phyloP scores from a whole-genome alignment of 2,113 vertebrate genomes.

The Lepus timidus region DNA sequence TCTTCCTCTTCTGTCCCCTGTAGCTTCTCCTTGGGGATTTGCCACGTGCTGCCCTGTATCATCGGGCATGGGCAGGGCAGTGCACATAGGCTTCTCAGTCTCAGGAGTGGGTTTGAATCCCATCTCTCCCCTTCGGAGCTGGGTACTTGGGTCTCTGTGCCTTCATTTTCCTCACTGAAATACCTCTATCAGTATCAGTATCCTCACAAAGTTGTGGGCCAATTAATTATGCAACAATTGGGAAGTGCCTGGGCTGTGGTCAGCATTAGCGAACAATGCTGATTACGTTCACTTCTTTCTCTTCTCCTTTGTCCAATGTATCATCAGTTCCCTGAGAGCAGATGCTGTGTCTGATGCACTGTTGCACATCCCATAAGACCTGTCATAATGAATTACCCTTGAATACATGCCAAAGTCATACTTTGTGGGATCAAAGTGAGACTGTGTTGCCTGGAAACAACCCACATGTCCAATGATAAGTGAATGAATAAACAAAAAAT shows the following conservation, averaged over 20 bases:
- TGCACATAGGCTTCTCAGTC: not conserved
- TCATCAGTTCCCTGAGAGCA: not conserved
- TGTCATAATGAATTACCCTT: not conserved
- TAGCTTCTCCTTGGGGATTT: not conserved
- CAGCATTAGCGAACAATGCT: not conserved
- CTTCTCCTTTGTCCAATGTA: not conserved
- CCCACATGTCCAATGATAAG: not conserved
- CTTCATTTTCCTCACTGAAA: not conserved
- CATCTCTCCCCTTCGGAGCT: not conserved
- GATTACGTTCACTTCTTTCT: not conserved
- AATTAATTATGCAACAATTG: too few species aligned
- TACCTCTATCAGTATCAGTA: too few species aligned
- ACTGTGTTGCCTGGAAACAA: slow-evolving; percentile 3
- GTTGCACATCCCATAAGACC: not conserved
- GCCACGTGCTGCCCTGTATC: not conserved
- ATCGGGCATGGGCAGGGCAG: too few species aligned
- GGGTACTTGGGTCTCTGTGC: not conserved
- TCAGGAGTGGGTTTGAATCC: not conserved
- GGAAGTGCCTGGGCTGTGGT: not conserved
- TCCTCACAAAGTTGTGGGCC: not conserved
- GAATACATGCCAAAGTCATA: not conserved
- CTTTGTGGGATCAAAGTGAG: not conserved
- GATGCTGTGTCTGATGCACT: not conserved
- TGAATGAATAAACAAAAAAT: not conserved
- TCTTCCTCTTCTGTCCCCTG: not conserved